Conservation (phyloP, 1,140 invertebrate genomes). For the Pinna nobilis region DNA sequence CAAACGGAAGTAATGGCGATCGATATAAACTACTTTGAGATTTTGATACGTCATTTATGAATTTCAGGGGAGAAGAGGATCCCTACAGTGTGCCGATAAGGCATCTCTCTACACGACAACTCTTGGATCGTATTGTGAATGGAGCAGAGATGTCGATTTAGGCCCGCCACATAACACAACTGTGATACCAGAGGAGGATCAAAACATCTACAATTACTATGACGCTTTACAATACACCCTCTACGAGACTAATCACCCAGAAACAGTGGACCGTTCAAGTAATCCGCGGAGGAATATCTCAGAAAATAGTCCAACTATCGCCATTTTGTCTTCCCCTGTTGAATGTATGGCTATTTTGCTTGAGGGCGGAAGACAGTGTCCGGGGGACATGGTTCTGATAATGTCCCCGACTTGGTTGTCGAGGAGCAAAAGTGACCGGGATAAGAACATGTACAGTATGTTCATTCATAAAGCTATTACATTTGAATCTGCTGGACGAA, state of each 20-base stretch:
- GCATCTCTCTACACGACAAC: conserved; percentile 36
- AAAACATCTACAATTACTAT: conserved; percentile 36
- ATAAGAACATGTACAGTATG: conserved; percentile 26
- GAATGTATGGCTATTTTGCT: conserved; percentile 47
- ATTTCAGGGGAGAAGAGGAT: no score
- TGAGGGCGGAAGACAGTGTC: conserved; percentile 44
- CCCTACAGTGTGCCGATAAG: no score
- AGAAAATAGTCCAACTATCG: conserved; percentile 27
- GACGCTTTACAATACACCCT: conserved; percentile 38
- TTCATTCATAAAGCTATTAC: conserved; percentile 49
- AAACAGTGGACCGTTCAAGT: conserved; percentile 29
- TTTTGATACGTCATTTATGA: no score
- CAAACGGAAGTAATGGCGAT: no score
- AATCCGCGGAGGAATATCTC: not conserved
- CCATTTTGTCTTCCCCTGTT: conserved; percentile 45
- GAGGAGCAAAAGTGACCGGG: conserved; percentile 9
- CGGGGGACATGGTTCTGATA: conserved; percentile 45
- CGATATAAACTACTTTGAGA: no score
- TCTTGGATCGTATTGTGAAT: conserved; percentile 32
- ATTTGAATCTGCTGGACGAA: conserved; percentile 35
- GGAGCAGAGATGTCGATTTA: conserved; percentile 33
- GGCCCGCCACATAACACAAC: conserved; percentile 13
- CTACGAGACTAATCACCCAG: conserved; percentile 67
- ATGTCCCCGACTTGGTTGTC: conserved; percentile 44
- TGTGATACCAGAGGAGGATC: conserved; percentile 27